phyloP scores from a whole-genome alignment of 1,140 invertebrate species.

The Caenorhabditis briggsae region DNA sequence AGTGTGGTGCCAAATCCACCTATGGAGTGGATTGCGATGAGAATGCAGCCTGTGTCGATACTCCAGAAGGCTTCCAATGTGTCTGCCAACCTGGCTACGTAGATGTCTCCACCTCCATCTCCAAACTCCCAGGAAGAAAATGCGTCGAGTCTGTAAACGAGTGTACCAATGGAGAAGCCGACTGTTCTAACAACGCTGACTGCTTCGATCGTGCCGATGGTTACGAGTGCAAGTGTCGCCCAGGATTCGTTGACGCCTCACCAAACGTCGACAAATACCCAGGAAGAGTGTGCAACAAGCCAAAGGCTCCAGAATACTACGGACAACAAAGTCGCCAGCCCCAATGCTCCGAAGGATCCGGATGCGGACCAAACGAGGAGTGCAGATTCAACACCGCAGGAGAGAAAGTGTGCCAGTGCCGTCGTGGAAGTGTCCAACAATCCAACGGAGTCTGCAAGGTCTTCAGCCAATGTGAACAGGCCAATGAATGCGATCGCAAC shows the following conservation, averaged over 20 bases:
- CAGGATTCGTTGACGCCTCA: conserved; percentile 77
- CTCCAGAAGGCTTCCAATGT: conserved; percentile 69
- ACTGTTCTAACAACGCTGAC: conserved; percentile 66
- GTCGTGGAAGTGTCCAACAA: conserved; percentile 61
- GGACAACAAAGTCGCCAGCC: conserved; percentile 42
- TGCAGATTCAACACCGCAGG: conserved; percentile 57
- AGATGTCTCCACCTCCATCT: conserved; percentile 64
- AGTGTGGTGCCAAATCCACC: conserved; percentile 61
- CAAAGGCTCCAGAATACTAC: conserved; percentile 66
- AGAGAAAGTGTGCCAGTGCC: conserved; percentile 66
- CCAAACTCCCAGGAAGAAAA: conserved; percentile 66
- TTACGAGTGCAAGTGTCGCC: conserved; percentile 70
- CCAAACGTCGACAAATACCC: conserved; percentile 74
- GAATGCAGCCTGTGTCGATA: conserved; percentile 68
- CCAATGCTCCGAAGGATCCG: conserved; percentile 61
- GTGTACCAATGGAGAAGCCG: conserved; percentile 55
- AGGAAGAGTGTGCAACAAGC: conserved; percentile 75
- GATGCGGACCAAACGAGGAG: conserved; percentile 68
- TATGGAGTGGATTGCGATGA: conserved; percentile 67
- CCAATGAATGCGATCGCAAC: conserved; percentile 74
- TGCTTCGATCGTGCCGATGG: conserved; percentile 66
- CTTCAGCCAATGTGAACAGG: conserved; percentile 50
- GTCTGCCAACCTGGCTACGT: conserved; percentile 66
- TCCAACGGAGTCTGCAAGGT: conserved; percentile 62
- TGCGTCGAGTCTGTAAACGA: conserved; percentile 66